A percentile compares a stretch with the other conserved stretches of the same genome.
Conservation (phyloP, 2,113 vertebrate genomes). For the Ameiurus melas region DNA sequence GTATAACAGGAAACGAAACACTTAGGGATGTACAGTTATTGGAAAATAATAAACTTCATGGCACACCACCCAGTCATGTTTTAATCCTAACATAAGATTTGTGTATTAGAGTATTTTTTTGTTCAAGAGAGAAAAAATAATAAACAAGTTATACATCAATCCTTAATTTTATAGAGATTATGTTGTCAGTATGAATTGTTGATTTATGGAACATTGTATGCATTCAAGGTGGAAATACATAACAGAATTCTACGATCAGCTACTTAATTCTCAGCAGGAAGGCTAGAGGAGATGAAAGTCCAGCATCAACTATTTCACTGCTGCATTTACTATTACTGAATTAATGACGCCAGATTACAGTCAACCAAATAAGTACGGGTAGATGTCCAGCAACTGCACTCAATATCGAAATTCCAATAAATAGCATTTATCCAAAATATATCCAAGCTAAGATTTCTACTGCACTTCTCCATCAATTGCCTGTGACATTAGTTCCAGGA, state of each 20-base stretch:
- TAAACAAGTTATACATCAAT: slow-evolving; percentile 53
- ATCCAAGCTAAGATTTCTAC: neutral
- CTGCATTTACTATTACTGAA: neutral
- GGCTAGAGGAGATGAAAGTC: neutral
- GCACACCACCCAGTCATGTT: neutral
- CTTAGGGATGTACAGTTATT: neutral
- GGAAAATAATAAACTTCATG: neutral
- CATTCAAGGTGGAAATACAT: neutral
- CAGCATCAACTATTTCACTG: neutral
- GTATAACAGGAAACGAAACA: neutral
- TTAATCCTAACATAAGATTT: neutral
- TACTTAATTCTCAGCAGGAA: neutral
- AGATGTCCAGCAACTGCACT: neutral
- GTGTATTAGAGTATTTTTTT: neutral
- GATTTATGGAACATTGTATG: neutral
- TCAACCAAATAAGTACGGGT: neutral
- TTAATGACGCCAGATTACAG: neutral
- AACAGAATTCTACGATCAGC: neutral
- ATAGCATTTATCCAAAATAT: neutral
- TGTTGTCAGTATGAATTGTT: neutral
- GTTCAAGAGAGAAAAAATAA: neutral
- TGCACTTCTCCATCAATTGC: neutral
- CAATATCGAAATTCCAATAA: neutral
- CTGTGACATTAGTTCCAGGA: neutral
- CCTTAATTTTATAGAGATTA: slow-evolving; percentile 48